These are phyloP conservation scores for Steinernema scapterisci DNA, from an alignment of 2,888 invertebrate genomes.

Conservation along the genomic window DNA sequence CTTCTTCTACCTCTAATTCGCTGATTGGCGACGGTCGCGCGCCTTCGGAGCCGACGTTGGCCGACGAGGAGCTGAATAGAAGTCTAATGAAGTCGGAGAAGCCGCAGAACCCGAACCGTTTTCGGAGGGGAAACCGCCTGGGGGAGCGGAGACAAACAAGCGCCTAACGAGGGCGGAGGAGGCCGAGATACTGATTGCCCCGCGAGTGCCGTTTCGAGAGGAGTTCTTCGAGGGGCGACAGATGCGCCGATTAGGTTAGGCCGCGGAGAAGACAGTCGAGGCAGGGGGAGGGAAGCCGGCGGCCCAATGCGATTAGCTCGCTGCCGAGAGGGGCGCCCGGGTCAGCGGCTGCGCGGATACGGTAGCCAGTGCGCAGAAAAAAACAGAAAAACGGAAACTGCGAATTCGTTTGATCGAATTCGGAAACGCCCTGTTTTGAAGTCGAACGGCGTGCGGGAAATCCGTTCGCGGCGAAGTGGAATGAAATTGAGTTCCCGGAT, in stretches of 20 bases:
- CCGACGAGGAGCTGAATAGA: conserved; percentile 14
- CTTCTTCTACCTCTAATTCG: conserved; percentile 29
- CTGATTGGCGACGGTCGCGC: conserved; percentile 32
- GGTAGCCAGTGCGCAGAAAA: neutral
- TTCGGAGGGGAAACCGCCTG: neutral
- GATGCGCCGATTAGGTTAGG: conserved; percentile 31
- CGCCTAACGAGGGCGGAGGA: conserved; percentile 31
- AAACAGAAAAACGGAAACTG: conserved; percentile 22
- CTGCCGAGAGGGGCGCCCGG: neutral
- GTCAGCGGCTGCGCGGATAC: conserved; percentile 9
- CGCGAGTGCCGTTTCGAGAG: conserved; percentile 23
- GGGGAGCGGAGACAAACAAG: conserved; percentile 24
- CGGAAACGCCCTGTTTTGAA: neutral
- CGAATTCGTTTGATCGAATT: conserved; percentile 15
- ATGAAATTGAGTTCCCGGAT: neutral
- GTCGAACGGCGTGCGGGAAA: neutral
- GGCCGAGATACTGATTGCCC: conserved; percentile 25
- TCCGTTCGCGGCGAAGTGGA: neutral
- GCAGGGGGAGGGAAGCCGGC: conserved; percentile 16
- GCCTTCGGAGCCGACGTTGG: neutral
- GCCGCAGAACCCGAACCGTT: neutral
- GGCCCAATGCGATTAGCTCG: conserved; percentile 27
- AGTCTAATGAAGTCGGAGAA: conserved; percentile 23
- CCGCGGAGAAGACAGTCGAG: conserved; percentile 11
- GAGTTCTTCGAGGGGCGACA: conserved; percentile 18